Conservation (phyloP, 2,888 invertebrate genomes). For the Perizoma flavofasciatum region DNA sequence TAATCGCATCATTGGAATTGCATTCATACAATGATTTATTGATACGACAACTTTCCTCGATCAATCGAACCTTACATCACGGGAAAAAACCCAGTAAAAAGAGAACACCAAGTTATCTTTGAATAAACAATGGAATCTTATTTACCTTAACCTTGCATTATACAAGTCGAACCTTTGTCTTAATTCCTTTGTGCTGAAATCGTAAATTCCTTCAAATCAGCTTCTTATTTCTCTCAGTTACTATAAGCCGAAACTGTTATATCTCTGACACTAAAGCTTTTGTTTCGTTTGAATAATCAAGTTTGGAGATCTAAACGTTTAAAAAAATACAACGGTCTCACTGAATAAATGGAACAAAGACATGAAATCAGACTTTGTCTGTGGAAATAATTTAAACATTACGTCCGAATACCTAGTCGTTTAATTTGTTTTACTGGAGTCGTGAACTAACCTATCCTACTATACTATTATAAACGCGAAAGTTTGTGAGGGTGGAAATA, state of each 20-base stretch:
- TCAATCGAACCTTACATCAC: conserved; percentile 4
- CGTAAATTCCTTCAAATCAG: conserved; percentile 44
- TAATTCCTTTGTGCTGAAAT: conserved; percentile 38
- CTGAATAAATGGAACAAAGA: conserved; percentile 8
- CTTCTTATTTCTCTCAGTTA: conserved; percentile 33
- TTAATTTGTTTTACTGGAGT: no score
- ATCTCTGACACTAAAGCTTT: conserved; percentile 24
- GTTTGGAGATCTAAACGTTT: conserved; percentile 17
- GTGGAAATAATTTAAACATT: neutral
- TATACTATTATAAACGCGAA: no score
- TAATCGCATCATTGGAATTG: no score
- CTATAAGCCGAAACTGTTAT: conserved; percentile 12
- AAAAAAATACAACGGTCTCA: conserved; percentile 2
- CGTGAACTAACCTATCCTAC: no score
- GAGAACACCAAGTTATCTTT: conserved; percentile 28
- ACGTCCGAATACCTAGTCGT: no score
- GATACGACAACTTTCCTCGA: no score
- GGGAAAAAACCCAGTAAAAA: conserved; percentile 23
- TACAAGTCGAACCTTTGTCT: conserved; percentile 36
- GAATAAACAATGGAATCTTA: conserved; percentile 41
- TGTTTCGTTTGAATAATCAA: conserved; percentile 28
- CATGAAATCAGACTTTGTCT: conserved; percentile 4
- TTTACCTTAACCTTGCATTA: conserved; percentile 39
- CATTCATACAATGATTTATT: no score
- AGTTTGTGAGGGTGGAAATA: no score